A percentile compares a stretch with the other conserved stretches of the same genome.
Evolutionary conservation across 2,888 invertebrate species (phyloP).

Genomic region (Heliothis peltigera): DNA sequence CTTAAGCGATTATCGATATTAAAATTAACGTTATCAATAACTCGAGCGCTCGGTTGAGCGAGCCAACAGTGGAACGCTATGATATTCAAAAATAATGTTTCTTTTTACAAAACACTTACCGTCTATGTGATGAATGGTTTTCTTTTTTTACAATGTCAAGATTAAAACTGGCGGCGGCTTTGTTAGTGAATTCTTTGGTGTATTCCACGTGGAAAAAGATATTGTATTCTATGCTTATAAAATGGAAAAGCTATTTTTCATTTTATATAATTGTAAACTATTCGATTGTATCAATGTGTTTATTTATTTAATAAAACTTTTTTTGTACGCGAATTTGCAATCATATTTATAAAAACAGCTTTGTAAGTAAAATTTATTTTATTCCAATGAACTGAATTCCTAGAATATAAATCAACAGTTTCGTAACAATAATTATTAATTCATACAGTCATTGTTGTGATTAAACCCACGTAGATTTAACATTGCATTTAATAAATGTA

Average conservation of each 20-base stretch:
- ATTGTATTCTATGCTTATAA: background rate
- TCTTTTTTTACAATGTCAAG: slow-evolving; percentile 6
- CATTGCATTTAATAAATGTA: too few relatives aligned
- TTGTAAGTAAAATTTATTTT: too few relatives aligned
- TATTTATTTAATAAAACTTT: too few relatives aligned
- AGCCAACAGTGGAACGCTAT: background rate
- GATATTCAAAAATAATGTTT: slow-evolving; percentile 8
- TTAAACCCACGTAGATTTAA: too few relatives aligned
- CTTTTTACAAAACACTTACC: slow-evolving; percentile 6
- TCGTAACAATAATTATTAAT: too few relatives aligned
- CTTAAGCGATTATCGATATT: background rate
- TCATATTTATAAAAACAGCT: too few relatives aligned
- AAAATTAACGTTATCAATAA: slow-evolving; percentile 10
- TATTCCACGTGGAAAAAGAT: background rate
- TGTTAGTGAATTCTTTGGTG: background rate
- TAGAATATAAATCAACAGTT: too few relatives aligned
- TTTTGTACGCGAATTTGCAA: too few relatives aligned
- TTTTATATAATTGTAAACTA: too few relatives aligned
- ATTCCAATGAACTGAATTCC: too few relatives aligned
- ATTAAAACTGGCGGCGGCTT: slow-evolving; percentile 15
- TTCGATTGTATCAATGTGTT: too few relatives aligned
- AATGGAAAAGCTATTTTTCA: background rate
- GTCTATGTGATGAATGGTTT: slow-evolving; percentile 26
- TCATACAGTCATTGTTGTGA: too few relatives aligned
- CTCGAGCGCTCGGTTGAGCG: background rate